These are phyloP conservation scores for Promerops cafer DNA, from an alignment of 2,113 vertebrate genomes.

Conservation along the genomic window DNA sequence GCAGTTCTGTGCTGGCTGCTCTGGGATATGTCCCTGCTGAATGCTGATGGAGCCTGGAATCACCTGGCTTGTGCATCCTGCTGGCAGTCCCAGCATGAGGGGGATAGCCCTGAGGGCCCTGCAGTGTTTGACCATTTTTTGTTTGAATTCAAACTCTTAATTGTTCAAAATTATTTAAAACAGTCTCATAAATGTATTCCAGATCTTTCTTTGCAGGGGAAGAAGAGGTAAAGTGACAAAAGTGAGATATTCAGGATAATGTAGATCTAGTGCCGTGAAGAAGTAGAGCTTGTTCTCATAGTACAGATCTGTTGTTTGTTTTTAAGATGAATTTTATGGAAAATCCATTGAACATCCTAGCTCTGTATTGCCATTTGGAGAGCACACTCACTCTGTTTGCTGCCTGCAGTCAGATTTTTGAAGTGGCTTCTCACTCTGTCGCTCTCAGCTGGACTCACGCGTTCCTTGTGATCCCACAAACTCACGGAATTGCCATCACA, in stretches of 20 bases:
- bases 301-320: background rate
- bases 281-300: background rate
- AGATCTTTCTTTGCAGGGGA: background rate
- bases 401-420: background rate
- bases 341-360: background rate
- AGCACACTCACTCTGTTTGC: background rate
- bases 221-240: background rate
- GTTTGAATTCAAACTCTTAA: background rate
- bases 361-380: background rate
- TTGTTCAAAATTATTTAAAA: background rate
- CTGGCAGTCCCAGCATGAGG: background rate
- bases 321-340: background rate
- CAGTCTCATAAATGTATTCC: background rate
- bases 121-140: background rate
- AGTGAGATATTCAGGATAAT: background rate
- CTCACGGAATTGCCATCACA: background rate
- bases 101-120: background rate
- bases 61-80: rapidly evolving
- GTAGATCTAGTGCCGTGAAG: background rate
- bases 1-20: background rate
- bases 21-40: background rate
- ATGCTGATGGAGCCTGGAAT: background rate
- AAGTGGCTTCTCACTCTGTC: background rate
- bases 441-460: background rate
- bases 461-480: background rate